Percentiles rank a stretch among this genome's conserved stretches.
phyloP scores from a whole-genome alignment of 2,113 vertebrate genomes.

The Hippoglossus stenolepis region DNA sequence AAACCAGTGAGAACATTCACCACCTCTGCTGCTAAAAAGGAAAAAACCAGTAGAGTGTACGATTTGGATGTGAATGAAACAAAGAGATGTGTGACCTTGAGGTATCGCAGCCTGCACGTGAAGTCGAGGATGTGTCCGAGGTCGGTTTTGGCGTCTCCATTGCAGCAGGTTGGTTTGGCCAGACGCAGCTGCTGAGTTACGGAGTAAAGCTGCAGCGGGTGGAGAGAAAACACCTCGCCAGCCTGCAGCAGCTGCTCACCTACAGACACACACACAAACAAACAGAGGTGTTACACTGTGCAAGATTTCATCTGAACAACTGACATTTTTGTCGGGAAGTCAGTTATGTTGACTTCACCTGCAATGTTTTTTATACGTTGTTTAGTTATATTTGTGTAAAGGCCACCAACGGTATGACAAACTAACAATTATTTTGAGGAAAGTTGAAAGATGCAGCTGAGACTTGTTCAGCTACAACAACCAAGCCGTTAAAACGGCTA shows the following conservation, averaged over 20 bases:
- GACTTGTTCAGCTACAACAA: background rate
- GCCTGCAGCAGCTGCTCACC: slow-evolving; percentile 93
- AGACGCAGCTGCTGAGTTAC: slow-evolving; percentile 91
- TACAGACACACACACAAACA: slow-evolving; percentile 64
- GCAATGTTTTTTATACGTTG: background rate
- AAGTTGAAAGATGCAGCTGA: no score
- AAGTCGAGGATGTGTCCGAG: slow-evolving; percentile 98
- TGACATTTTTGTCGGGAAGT: no score
- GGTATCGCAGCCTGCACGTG: slow-evolving; percentile 95
- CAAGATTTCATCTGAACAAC: background rate
- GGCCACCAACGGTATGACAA: no score
- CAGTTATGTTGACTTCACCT: background rate
- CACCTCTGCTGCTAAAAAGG: background rate
- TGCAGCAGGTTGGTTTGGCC: slow-evolving; percentile 92
- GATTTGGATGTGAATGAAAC: background rate
- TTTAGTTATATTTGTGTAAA: background rate
- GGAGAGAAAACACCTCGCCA: slow-evolving; percentile 91
- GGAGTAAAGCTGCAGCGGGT: slow-evolving; percentile 92
- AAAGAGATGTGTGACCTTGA: slow-evolving; percentile 82
- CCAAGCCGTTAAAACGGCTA: no score
- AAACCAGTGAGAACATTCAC: background rate
- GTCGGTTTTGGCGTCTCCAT: slow-evolving; percentile 94
- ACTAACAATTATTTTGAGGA: no score
- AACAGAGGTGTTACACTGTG: background rate
- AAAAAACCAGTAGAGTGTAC: rapidly evolving